Base-by-base conservation (phyloP, 2,888 invertebrate genomes). In the Rhamphomyia laevipes region DNA sequence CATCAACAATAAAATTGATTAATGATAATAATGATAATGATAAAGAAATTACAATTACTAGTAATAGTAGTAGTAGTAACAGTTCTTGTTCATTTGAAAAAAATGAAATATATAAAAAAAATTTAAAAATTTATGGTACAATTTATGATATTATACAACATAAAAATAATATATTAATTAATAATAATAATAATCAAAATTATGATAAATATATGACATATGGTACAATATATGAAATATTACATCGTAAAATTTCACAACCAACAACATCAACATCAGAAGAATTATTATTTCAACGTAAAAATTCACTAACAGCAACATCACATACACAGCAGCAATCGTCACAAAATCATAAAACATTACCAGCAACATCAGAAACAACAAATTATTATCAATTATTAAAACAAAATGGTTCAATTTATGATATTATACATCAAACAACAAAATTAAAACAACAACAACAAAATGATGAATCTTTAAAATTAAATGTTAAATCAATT, bases 201-300 rank as follows among this genome's bases (percentile, higher is more conserved):
- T 71, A 70, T 53, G 70, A 70, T 57, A 69, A 70, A 48, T 70
- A 71, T 53, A 71, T 70, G 70, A 71, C 70, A 27, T 70, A 70
- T 52, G 71, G 71, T 48, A 71, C 71, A 44, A 70, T 71, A 47
- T 71, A 71, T 55, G 71, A 71, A 56, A 71, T 71, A 54, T 51
- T 70, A 37, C 70, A 71, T 55, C 65, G 69, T 31, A 70, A 71
- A 51, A 61, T 65, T 6, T 61, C 65, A 4, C 65, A 65, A 35
- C 57, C 60, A 5, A n/a, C n/a, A n/a, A n/a, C n/a, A n/a, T n/a
- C n/a, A 42, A 38, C 5, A 42, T 50, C 11, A 27, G 49, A 11
- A 37, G 38, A 17, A 48, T 48, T 3, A 46, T 35, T 23, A 49
- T 40, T 31, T 18, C 42, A 27, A 30, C 27, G n/a, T 23, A 15